These are phyloP conservation scores for Chamaetylas fuelleborni DNA, from an alignment of 2,113 vertebrate species.

Conservation along the genomic window DNA sequence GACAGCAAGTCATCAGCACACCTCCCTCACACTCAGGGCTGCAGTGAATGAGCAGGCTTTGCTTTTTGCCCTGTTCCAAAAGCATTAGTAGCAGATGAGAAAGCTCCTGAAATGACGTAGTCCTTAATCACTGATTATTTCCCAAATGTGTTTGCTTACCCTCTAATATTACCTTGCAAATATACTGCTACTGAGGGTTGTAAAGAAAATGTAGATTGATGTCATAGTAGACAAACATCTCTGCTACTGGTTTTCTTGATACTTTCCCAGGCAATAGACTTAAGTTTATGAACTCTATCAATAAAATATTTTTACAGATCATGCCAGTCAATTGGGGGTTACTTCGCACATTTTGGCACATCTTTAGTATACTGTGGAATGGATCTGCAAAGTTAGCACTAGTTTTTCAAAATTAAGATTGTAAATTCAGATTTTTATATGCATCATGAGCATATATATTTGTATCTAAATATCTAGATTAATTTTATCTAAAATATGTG, in stretches of 20 bases:
- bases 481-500: not conserved
- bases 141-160: not conserved
- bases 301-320: not conserved
- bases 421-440: not conserved
- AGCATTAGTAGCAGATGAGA: not conserved
- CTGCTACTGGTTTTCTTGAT: not conserved
- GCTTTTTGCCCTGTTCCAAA: not conserved
- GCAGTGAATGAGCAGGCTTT: not conserved
- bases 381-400: not conserved
- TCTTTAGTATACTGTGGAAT: not conserved
- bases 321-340: not conserved
- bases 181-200: not conserved
- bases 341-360: not conserved
- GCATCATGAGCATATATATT: not conserved
- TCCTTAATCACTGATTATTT: not conserved
- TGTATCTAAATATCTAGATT: not conserved
- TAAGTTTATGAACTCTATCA: not conserved
- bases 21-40: rapidly evolving
- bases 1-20: not conserved
- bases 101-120: not conserved
- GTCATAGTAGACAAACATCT: not conserved
- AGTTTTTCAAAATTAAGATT: not conserved
- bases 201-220: not conserved
- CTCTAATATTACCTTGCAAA: not conserved
- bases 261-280: not conserved